Evolutionary conservation across 2,797 vertebrate species (phyloP).

Genomic region (Pantherophis alleghaniensis): DNA sequence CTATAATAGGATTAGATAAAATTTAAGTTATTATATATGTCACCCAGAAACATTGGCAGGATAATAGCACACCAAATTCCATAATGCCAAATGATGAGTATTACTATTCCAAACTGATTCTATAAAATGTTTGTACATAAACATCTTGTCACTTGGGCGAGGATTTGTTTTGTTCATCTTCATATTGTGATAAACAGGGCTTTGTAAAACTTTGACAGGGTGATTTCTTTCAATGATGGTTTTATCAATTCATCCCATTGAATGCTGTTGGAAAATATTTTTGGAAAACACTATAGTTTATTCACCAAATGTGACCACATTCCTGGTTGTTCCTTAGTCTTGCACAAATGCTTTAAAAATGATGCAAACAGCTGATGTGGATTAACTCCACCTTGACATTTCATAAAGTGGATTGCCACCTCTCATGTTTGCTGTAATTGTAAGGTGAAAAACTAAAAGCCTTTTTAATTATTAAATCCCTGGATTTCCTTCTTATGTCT

Average conservation of each 20-base stretch:
- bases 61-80: background rate
- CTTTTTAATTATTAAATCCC: background rate
- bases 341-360: background rate
- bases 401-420: background rate
- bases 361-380: background rate
- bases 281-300: background rate
- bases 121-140: background rate
- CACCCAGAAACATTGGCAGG: too few relatives aligned
- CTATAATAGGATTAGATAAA: background rate
- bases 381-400: background rate
- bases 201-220: background rate
- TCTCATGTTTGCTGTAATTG: background rate
- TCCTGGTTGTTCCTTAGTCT: background rate
- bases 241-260: background rate
- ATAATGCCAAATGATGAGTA: background rate
- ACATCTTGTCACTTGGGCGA: background rate
- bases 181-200: background rate
- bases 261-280: background rate
- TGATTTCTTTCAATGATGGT: background rate
- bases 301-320: background rate
- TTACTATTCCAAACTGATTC: background rate
- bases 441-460: background rate
- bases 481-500: background rate
- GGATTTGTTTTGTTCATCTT: background rate
- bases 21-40: background rate